These are phyloP conservation scores for Ennomos fuscantarius DNA, from an alignment of 2,888 invertebrate genomes.

Conservation along the genomic window DNA sequence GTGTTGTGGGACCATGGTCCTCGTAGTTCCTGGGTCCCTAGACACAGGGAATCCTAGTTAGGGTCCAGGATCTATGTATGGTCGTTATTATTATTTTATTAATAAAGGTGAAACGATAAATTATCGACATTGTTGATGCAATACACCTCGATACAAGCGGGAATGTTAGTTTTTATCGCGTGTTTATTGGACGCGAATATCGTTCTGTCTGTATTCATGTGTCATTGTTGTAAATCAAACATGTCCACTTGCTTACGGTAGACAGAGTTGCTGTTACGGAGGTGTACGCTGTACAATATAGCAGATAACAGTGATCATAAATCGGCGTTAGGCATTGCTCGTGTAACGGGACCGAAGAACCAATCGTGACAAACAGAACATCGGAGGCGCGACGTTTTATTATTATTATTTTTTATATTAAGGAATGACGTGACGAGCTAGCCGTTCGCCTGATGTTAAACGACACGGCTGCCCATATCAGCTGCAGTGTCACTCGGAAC, in stretches of 20 bases:
- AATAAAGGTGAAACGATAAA: slow-evolving; percentile 4
- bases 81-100: too few species aligned
- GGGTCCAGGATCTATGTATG: too few species aligned
- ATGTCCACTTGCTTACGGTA: slow-evolving; percentile 38
- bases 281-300: slow-evolving; percentile 34
- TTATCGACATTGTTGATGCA: slow-evolving; percentile 6
- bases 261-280: slow-evolving; percentile 32
- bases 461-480: too few species aligned
- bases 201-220: slow-evolving; percentile 29
- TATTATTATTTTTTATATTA: too few species aligned
- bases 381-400: slow-evolving; percentile 14
- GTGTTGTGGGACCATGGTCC: too few species aligned
- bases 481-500: too few species aligned
- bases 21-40: too few species aligned
- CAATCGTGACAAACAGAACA: slow-evolving; percentile 36
- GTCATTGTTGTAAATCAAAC: slow-evolving; percentile 34
- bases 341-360: slow-evolving; percentile 38
- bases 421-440: too few species aligned
- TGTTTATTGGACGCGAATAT: slow-evolving; percentile 30
- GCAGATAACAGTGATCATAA: slow-evolving; percentile 35
- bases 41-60: too few species aligned
- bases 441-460: too few species aligned
- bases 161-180: slow-evolving; percentile 32
- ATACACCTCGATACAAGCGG: slow-evolving; percentile 14
- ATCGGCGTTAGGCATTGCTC: slow-evolving; percentile 15